phyloP scores from a whole-genome alignment of 2,888 invertebrate genomes.

The Platycnemis pennipes region DNA sequence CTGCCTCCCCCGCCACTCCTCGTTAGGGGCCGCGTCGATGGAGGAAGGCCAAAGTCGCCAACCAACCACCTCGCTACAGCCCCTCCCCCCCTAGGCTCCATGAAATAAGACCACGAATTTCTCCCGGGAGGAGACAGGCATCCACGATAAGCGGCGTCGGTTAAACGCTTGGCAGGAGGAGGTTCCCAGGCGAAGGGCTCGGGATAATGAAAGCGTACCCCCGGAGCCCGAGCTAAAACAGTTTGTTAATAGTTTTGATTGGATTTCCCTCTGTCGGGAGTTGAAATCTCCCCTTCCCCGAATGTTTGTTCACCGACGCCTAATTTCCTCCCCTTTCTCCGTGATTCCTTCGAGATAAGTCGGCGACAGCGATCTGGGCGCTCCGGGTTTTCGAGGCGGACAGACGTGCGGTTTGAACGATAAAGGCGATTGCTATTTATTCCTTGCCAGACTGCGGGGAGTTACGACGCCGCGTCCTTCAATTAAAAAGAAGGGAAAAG shows the following conservation, averaged over 20 bases:
- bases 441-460: neutral
- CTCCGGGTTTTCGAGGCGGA: neutral
- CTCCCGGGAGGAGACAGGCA: neutral
- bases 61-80: neutral
- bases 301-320: neutral
- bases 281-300: neutral
- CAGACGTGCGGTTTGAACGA: neutral
- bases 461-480: neutral
- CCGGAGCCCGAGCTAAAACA: neutral
- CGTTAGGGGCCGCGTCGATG: neutral
- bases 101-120: neutral
- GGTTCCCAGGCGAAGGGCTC: neutral
- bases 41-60: neutral
- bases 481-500: neutral
- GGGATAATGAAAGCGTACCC: constrained; percentile 9
- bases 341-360: neutral
- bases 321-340: neutral
- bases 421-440: neutral
- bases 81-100: neutral
- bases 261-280: neutral
- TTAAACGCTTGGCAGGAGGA: neutral
- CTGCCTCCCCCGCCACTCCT: neutral
- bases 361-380: neutral
- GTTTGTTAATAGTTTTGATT: constrained; percentile 18
- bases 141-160: neutral